Evolutionary conservation across 2,113 vertebrate species (phyloP).

Genomic region (Felis chaus): DNA sequence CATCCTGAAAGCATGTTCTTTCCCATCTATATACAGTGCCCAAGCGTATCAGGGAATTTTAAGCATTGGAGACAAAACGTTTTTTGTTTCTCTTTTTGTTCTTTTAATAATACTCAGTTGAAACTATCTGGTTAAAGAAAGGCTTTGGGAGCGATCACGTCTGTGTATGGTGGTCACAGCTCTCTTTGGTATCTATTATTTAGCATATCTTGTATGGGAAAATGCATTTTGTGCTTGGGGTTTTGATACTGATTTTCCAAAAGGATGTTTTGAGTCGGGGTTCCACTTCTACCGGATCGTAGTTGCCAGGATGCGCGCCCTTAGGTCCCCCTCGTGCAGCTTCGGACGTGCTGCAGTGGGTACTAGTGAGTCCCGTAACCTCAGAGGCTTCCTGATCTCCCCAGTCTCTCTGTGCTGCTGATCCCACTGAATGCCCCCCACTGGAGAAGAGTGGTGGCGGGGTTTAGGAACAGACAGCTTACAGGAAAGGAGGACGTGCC

Average conservation of each 20-base stretch:
- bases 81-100: background rate
- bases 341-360: too few relatives aligned
- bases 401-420: background rate
- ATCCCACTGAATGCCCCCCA: too few relatives aligned
- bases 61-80: background rate
- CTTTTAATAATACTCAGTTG: background rate
- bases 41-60: background rate
- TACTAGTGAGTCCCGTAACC: too few relatives aligned
- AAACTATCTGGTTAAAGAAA: background rate
- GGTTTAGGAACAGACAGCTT: accelerated
- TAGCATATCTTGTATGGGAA: accelerated
- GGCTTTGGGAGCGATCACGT: accelerated
- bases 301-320: accelerated
- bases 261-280: too few relatives aligned
- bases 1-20: background rate
- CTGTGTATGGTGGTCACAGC: accelerated
- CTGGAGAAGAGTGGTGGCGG: too few relatives aligned
- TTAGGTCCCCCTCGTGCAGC: accelerated
- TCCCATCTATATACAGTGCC: background rate
- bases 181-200: background rate
- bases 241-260: background rate
- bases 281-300: background rate
- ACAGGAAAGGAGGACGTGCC: accelerated
- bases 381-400: background rate
- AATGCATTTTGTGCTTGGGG: background rate